These are phyloP conservation scores for Lordiphosa collinella DNA, from an alignment of 1,140 invertebrate genomes.

Conservation along the genomic window DNA sequence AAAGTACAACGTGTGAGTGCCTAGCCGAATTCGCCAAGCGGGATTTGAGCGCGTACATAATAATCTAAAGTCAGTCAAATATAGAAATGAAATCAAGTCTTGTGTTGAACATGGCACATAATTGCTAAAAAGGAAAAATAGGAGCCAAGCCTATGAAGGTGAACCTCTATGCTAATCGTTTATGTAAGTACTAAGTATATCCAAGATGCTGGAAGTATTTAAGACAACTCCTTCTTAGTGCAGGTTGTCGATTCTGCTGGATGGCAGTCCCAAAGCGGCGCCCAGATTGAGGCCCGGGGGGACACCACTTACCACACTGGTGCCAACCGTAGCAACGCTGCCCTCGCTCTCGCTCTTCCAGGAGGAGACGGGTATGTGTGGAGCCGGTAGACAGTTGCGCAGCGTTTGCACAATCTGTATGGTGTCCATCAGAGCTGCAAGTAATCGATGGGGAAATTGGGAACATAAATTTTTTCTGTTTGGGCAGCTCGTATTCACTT, in stretches of 20 bases:
- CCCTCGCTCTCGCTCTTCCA: slow-evolving; percentile 88
- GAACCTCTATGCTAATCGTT: slow-evolving; percentile 34
- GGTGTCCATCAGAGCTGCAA: slow-evolving; percentile 89
- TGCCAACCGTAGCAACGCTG: slow-evolving; percentile 36
- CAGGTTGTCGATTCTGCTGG: slow-evolving; percentile 51
- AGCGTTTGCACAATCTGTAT: slow-evolving; percentile 91
- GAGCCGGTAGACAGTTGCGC: slow-evolving; percentile 89
- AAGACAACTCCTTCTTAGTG: slow-evolving; percentile 34
- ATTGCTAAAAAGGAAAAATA: slow-evolving; percentile 56
- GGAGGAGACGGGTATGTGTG: slow-evolving; percentile 91
- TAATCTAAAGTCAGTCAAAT: slow-evolving; percentile 58
- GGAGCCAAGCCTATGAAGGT: slow-evolving; percentile 61
- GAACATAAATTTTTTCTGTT: too few relatives aligned
- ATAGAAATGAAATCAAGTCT: slow-evolving; percentile 67
- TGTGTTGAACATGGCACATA: slow-evolving; percentile 64
- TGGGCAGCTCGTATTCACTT: too few relatives aligned
- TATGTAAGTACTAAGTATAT: slow-evolving; percentile 48
- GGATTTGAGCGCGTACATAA: slow-evolving; percentile 36
- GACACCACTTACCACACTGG: slow-evolving; percentile 40
- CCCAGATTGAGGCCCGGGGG: slow-evolving; percentile 44
- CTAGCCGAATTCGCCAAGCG: slow-evolving; percentile 6
- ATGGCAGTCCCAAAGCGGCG: slow-evolving; percentile 46
- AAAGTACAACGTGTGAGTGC: background rate
- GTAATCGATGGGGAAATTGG: slow-evolving; percentile 21
- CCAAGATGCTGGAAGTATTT: slow-evolving; percentile 25